Percentiles rank a stretch among this genome's conserved stretches.
These are phyloP conservation scores for Elysia crispata DNA, from an alignment of 2,888 invertebrate species.

Conservation along the genomic window DNA sequence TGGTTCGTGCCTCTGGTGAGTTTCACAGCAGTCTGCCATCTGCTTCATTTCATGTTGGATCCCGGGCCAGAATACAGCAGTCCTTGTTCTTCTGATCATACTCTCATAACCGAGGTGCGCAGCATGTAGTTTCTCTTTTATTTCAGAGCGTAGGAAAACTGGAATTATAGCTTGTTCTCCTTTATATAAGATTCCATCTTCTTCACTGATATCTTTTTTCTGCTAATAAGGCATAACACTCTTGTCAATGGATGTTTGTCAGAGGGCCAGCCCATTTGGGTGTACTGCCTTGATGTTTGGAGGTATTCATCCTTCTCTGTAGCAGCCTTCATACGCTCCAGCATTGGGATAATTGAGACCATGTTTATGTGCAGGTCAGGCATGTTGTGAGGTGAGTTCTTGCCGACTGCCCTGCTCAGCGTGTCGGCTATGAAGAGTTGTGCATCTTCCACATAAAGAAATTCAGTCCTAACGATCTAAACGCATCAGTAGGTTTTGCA, in stretches of 20 bases:
- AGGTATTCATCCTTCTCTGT: background rate
- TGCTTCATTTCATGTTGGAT: background rate
- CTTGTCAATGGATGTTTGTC: slow-evolving; percentile 24
- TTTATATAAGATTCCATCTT: slow-evolving; percentile 20
- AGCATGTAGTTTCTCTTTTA: slow-evolving; percentile 44
- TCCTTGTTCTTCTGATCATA: slow-evolving; percentile 38
- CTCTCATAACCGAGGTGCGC: slow-evolving; percentile 45
- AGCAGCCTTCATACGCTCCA: background rate
- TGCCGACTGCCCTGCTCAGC: background rate
- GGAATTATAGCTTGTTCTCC: slow-evolving; percentile 47
- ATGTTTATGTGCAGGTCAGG: too few species aligned
- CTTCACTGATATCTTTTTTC: slow-evolving; percentile 35
- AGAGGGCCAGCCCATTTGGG: background rate
- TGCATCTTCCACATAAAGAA: background rate
- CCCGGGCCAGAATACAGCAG: slow-evolving; percentile 39
- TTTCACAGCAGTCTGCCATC: too few species aligned
- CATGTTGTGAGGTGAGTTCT: too few species aligned
- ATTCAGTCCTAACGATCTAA: background rate
- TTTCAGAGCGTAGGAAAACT: slow-evolving; percentile 3
- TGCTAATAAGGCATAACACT: too few species aligned
- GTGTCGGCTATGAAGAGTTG: background rate
- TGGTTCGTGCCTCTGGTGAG: too few species aligned
- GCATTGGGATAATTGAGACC: too few species aligned
- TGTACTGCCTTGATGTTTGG: background rate
- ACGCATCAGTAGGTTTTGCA: background rate